Base-by-base conservation (phyloP, 2,797 vertebrate genomes). In the Orientallactaga sibirica region DNA sequence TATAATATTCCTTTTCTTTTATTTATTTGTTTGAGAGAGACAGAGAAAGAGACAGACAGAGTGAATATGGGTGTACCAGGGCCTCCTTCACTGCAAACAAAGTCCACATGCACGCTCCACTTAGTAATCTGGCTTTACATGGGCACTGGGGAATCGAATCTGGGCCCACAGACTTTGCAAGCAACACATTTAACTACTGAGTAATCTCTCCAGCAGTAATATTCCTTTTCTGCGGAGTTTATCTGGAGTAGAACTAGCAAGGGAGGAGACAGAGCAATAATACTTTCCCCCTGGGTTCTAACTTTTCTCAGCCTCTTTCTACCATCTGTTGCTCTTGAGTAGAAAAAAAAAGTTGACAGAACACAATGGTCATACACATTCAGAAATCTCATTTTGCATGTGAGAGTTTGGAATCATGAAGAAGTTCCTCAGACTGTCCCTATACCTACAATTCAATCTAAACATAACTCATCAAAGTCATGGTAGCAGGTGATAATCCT, bases 351-450 rank as follows among this genome's bases (percentile, higher is more conserved):
- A 92, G 87, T 9, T 48, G 87, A 94, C 64, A 94, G 94, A 93
- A 91, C 78, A 95, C 76, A 86, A 88, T 2, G 64, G 95, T 86
- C 90, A 94, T 88, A 95, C 78, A 90, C 73, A 96, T 67, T 93
- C 93, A 95, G 95, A 95, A 96, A 90, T 94, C 92, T 96, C 62
- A 43, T 79, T 96, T 94, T 93, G 83, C 88, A 81, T 90, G 94
- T 96, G 93, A 79, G 94, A 94, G 93, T 92, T 78, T 86, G 73
- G 96, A 90, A 95, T 96, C 92, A 92, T 96, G 95, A 96, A 94
- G 88, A 93, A 86, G 85, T 93, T 92, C 68, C 87, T 95, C 58
- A 76, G 74, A 85, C 71, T 87, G 89, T 90, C 84, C 77, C 70
- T 86, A n/a, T 29, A 83, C 62, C 92, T 94, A 90, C 75, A 96